Percentiles rank a stretch among this genome's conserved stretches.
phyloP scores from a whole-genome alignment of 37 sponge, comb jelly and placozoan genomes.

The Amphimedon queenslandica region DNA sequence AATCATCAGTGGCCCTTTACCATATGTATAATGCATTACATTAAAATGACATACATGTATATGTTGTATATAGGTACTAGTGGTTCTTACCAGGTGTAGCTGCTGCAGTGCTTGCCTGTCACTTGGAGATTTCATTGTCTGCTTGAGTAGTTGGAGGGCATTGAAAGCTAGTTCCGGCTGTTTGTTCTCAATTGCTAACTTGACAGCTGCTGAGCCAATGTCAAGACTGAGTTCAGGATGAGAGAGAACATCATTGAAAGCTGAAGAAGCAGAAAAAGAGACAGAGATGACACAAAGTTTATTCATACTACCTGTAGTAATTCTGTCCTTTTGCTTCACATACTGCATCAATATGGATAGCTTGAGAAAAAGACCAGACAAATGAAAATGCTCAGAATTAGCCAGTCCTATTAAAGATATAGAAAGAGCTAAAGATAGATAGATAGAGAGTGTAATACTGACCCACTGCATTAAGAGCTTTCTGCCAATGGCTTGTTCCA shows the following conservation, averaged over 20 bases:
- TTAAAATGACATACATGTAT: too few relatives aligned
- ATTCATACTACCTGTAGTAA: conserved; percentile 18
- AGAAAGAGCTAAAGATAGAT: not conserved
- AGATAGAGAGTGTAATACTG: not conserved
- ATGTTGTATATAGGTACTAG: not conserved
- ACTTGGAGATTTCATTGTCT: conserved; percentile 34
- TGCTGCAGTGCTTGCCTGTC: conserved; percentile 47
- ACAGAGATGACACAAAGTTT: not conserved
- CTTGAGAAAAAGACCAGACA: conserved; percentile 78
- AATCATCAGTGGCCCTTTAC: too few relatives aligned
- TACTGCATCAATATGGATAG: conserved; percentile 55
- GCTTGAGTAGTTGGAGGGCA: conserved; percentile 29
- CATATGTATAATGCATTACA: not conserved
- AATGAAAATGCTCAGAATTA: conserved; percentile 83
- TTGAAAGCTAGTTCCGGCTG: conserved; percentile 48
- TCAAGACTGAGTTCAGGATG: conserved; percentile 69
- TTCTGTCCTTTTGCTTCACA: conserved; percentile 26
- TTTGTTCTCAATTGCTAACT: conserved; percentile 40
- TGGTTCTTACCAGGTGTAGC: conserved; percentile 50
- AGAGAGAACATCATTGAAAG: conserved; percentile 60
- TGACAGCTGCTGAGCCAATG: conserved; percentile 52
- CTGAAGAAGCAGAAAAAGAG: conserved; percentile 6
- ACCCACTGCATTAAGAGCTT: conserved; percentile 90
- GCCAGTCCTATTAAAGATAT: conserved; percentile 35
- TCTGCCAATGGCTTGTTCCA: conserved; percentile 63